Conservation (phyloP, 2,888 invertebrate genomes). For the Altica lythri region DNA sequence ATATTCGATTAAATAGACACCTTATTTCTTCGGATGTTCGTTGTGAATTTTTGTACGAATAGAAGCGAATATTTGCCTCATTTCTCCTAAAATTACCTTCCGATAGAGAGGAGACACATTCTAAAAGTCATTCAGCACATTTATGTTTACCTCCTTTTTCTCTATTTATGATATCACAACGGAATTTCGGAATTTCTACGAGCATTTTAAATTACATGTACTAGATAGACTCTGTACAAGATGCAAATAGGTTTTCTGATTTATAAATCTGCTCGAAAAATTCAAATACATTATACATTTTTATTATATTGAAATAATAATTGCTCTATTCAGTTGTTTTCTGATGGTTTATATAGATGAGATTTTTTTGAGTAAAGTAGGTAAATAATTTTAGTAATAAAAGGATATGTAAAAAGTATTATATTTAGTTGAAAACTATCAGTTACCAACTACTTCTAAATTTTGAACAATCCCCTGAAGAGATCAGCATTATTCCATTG, state of each 20-base stretch:
- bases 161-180: conserved; percentile 30
- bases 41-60: conserved; percentile 9
- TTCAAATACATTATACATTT: no score
- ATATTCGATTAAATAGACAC: conserved; percentile 12
- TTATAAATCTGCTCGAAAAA: no score
- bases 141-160: conserved; percentile 26
- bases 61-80: conserved; percentile 24
- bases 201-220: conserved; percentile 25
- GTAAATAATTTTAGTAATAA: no score
- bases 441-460: conserved; percentile 27
- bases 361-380: no score
- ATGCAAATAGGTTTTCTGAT: conserved; percentile 23
- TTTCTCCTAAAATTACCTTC: conserved; percentile 38
- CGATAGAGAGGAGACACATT: conserved; percentile 37
- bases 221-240: conserved; percentile 11
- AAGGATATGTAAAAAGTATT: no score
- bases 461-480: conserved; percentile 30
- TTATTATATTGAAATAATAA: no score
- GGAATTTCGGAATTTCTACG: conserved; percentile 23
- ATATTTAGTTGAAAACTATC: conserved; percentile 21
- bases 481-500: conserved; percentile 35
- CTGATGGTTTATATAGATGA: no score
- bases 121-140: conserved; percentile 32
- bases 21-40: conserved; percentile 13
- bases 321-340: no score